phyloP scores from a whole-genome alignment of 2,113 vertebrate genomes.

The Callipepla squamata region DNA sequence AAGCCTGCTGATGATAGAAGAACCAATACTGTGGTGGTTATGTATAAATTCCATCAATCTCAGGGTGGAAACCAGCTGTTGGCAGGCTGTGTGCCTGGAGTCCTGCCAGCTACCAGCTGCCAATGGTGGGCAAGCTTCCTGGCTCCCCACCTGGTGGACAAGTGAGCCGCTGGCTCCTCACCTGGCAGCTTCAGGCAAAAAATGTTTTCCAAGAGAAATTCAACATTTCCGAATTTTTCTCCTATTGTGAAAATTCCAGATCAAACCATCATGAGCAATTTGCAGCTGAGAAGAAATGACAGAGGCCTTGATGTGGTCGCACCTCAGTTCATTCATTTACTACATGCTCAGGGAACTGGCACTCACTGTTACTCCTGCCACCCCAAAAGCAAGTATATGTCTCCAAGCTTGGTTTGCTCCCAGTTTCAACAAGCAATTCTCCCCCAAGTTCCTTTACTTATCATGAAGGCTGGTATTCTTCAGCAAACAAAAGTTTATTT shows the following conservation, averaged over 20 bases:
- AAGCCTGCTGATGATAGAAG: background rate
- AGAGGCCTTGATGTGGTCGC: background rate
- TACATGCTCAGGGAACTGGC: background rate
- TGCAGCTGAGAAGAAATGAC: background rate
- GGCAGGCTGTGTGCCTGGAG: background rate
- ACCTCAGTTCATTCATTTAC: too few species aligned
- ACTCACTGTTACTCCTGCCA: background rate
- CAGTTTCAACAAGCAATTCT: background rate
- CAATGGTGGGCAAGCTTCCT: background rate
- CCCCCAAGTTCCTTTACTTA: background rate
- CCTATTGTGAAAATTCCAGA: background rate
- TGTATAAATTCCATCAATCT: background rate
- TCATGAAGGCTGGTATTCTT: background rate
- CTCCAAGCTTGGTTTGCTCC: background rate
- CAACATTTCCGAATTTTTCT: background rate
- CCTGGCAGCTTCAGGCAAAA: background rate
- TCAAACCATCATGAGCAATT: background rate
- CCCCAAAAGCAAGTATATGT: background rate
- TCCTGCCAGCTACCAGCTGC: constrained; percentile 30
- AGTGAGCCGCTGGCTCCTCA: background rate
- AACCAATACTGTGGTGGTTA: background rate
- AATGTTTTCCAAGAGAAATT: background rate
- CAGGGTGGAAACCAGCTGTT: background rate
- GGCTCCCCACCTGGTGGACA: fast-evolving
- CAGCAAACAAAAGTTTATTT: background rate